Evolutionary conservation across 2,113 vertebrate species (phyloP).

Genomic region (Progne subis): DNA sequence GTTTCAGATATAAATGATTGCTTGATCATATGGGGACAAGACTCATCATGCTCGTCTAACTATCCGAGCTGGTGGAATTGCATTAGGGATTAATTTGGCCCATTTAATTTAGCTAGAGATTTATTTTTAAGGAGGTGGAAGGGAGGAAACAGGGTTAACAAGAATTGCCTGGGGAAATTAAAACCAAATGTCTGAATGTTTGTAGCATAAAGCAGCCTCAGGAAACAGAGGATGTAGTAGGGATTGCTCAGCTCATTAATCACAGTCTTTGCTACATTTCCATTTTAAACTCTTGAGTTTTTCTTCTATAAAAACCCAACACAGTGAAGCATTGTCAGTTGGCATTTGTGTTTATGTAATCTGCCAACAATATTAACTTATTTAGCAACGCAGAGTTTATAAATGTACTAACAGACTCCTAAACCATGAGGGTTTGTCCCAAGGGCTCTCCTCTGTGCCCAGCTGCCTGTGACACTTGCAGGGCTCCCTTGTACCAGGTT

Average conservation of each 20-base stretch:
- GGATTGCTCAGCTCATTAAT: slow-evolving; percentile 48
- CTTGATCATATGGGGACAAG: not conserved
- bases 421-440: not conserved
- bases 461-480: not conserved
- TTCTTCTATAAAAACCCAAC: rapidly evolving
- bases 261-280: slow-evolving; percentile 3
- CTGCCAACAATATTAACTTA: not conserved
- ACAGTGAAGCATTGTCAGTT: not conserved
- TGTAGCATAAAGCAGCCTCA: not conserved
- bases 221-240: not conserved
- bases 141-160: slow-evolving; percentile 39
- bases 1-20: not conserved
- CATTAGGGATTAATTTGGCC: slow-evolving; percentile 65
- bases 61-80: slow-evolving; percentile 7
- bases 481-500: not conserved
- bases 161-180: slow-evolving; percentile 42
- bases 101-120: slow-evolving; percentile 58
- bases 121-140: slow-evolving; percentile 23
- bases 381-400: not conserved
- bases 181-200: slow-evolving; percentile 30
- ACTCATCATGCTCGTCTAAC: not conserved
- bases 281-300: not conserved
- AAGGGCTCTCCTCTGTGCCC: not conserved
- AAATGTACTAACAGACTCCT: not conserved
- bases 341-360: not conserved